Base-by-base conservation (phyloP, 2,797 vertebrate genomes). In the Eospalax fontanierii region DNA sequence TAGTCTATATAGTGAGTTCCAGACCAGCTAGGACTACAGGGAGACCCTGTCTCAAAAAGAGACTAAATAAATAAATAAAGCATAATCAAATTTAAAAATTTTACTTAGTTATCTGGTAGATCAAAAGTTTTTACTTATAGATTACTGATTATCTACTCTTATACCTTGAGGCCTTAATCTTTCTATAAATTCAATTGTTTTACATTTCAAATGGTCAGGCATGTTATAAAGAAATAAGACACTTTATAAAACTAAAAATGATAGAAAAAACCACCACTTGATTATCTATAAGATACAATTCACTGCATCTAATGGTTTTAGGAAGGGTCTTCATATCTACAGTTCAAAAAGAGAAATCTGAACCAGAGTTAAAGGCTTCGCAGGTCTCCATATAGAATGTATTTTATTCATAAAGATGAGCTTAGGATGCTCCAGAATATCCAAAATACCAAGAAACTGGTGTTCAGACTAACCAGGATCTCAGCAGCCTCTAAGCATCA, bases 361-460 rank as follows among this genome's bases (percentile, higher is more conserved):
- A 63, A n/a, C 57, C 78, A 81, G 11, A n/a, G 57, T 15, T 46
- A 18, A 18, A 74, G 30, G 80, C 71, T 43, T 74, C 38, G n/a
- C 10, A 70, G 59, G 43, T 84, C 28, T 73, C 73, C 38, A 15
- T 15, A 43, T 6, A 43, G n/a, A 91, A 70, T 7, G 0, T 14
- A 61, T 46, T 63, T 76, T 65, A 80, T 75, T 63, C 46, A 70
- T 7, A 35, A 54, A 86, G 24, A n/a, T 59, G 11, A n/a, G 40
- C 57, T 82, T 57, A 85, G 28, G 46, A 14, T 81, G 81, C 43
- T 40, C 24, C 16, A 73, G 21, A 74, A 30, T 83, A 40, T 35
- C 59, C 90, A 87, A 83, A 35, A 74, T 46, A 87, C 43, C 82
- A 93, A 82, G 24, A 96, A 92, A 90, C 35, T 38, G 54, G 71